Evolutionary conservation across 2,113 vertebrate genomes (phyloP).

Genomic region (Rafetus swinhoei): DNA sequence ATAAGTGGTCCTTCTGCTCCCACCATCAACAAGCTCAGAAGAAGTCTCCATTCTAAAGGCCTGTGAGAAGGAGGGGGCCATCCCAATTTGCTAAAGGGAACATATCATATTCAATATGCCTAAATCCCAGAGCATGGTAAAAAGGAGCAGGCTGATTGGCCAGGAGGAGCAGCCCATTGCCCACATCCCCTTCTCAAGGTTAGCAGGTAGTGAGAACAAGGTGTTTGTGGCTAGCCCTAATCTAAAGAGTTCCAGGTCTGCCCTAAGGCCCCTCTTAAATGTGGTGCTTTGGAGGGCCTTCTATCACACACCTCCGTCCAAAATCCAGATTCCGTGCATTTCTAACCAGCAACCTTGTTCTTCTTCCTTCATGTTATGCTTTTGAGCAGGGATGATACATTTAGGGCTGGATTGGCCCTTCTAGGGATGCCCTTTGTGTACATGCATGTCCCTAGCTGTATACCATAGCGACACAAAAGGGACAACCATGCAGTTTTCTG

Average conservation of each 20-base stretch:
- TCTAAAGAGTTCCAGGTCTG: not conserved
- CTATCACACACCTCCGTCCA: not conserved
- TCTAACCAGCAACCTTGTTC: not conserved
- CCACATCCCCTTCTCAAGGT: not conserved
- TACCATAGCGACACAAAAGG: not conserved
- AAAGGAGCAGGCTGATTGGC: not conserved
- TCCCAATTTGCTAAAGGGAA: not conserved
- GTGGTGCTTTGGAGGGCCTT: not conserved
- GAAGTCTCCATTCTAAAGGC: not conserved
- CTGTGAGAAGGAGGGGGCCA: not conserved
- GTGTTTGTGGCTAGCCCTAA: rapidly evolving
- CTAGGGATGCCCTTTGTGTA: not conserved
- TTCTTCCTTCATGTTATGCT: not conserved
- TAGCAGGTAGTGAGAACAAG: not conserved
- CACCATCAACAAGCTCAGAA: not conserved
- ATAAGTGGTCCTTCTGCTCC: not conserved
- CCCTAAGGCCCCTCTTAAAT: not conserved
- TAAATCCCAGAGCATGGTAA: not conserved
- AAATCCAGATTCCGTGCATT: not conserved
- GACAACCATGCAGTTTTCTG: not conserved
- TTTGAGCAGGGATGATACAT: not conserved
- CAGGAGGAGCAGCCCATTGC: not conserved
- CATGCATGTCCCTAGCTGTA: not conserved
- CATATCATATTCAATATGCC: not conserved
- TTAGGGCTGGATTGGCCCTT: not conserved